phyloP scores from a whole-genome alignment of 1,140 invertebrate species.

The Drosophila orena region DNA sequence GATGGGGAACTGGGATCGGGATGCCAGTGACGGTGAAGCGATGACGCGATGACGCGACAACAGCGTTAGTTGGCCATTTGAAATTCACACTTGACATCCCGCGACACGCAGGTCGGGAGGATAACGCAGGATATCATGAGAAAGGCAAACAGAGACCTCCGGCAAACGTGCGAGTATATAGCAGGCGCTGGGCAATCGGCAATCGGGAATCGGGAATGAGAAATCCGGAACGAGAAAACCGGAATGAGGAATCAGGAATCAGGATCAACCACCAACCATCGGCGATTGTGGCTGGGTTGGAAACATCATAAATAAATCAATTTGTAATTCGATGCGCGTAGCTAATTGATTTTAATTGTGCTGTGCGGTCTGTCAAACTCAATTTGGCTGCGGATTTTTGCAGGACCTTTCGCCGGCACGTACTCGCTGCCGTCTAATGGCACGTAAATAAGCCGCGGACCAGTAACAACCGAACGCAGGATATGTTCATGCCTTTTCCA shows the following conservation, averaged over 20 bases:
- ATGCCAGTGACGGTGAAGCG: slow-evolving; percentile 1
- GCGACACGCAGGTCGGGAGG: slow-evolving; percentile 44
- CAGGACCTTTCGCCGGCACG: slow-evolving; percentile 27
- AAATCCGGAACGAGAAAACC: neutral
- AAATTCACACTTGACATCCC: slow-evolving; percentile 36
- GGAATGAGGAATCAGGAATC: slow-evolving; percentile 4
- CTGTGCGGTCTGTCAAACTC: slow-evolving; percentile 56
- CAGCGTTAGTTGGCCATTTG: slow-evolving; percentile 37
- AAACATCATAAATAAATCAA: slow-evolving; percentile 63
- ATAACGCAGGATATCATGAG: slow-evolving; percentile 29
- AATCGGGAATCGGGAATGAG: slow-evolving; percentile 1
- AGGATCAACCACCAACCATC: slow-evolving; percentile 19
- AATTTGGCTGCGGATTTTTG: slow-evolving; percentile 40
- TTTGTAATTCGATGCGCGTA: slow-evolving; percentile 64
- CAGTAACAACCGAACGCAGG: slow-evolving; percentile 18
- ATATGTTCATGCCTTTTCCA: slow-evolving; percentile 42
- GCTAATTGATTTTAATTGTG: slow-evolving; percentile 70
- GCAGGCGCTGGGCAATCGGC: neutral
- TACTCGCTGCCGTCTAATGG: slow-evolving; percentile 44
- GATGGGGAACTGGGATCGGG: neutral
- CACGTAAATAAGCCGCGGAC: slow-evolving; percentile 53
- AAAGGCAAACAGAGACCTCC: slow-evolving; percentile 43
- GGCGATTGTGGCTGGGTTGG: slow-evolving; percentile 24
- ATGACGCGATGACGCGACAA: slow-evolving; percentile 28
- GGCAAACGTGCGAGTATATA: neutral